phyloP scores from a whole-genome alignment of 1,140 invertebrate species.

The Drosophila sulfurigaster region DNA sequence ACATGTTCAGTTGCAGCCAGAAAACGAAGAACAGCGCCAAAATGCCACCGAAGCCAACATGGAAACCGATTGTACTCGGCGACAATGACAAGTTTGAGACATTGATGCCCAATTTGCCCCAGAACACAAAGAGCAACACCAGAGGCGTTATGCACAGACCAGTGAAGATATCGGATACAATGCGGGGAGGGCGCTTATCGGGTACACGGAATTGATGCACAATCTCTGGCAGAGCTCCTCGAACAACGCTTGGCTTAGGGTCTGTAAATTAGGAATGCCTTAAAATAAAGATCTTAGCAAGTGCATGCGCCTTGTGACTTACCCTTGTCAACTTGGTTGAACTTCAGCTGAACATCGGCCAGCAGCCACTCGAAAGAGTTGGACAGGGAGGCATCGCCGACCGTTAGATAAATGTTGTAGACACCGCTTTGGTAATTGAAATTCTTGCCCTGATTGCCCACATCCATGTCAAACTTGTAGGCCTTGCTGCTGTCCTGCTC shows the following conservation, averaged over 20 bases:
- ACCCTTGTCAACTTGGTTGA: slow-evolving; percentile 85
- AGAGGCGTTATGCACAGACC: slow-evolving; percentile 93
- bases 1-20: slow-evolving; percentile 98
- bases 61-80: slow-evolving; percentile 93
- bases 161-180: slow-evolving; percentile 96
- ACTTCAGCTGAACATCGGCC: slow-evolving; percentile 91
- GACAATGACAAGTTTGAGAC: slow-evolving; percentile 93
- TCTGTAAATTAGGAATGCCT: slow-evolving; percentile 33
- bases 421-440: slow-evolving; percentile 91
- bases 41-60: slow-evolving; percentile 93
- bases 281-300: background rate
- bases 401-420: slow-evolving; percentile 93
- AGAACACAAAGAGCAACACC: slow-evolving; percentile 93
- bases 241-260: slow-evolving; percentile 76
- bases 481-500: slow-evolving; percentile 92
- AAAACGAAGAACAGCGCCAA: slow-evolving; percentile 95
- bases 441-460: slow-evolving; percentile 92
- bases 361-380: slow-evolving; percentile 96
- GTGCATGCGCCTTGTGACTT: background rate
- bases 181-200: slow-evolving; percentile 94
- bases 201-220: slow-evolving; percentile 96
- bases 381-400: slow-evolving; percentile 95
- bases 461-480: slow-evolving; percentile 96
- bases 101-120: slow-evolving; percentile 95
- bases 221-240: slow-evolving; percentile 92